These are phyloP conservation scores for Holacanthus passer DNA, from an alignment of 2,113 vertebrate species.

Conservation along the genomic window DNA sequence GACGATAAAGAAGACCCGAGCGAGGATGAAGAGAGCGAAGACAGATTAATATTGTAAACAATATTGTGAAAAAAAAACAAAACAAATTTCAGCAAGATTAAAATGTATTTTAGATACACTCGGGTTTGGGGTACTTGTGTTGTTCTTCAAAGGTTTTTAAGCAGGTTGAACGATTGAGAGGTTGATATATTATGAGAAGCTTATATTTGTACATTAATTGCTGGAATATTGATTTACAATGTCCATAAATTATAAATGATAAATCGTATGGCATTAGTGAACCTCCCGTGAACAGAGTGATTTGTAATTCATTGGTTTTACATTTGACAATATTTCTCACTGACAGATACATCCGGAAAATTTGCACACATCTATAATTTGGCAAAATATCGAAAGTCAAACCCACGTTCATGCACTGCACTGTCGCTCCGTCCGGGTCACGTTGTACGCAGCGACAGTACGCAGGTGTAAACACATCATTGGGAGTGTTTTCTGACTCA, in stretches of 20 bases:
- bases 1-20: constrained; percentile 61
- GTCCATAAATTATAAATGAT: constrained; percentile 26
- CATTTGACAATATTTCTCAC: constrained; percentile 6
- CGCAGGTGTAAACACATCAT: constrained; percentile 27
- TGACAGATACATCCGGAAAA: constrained; percentile 13
- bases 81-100: constrained; percentile 93
- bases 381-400: neutral
- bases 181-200: constrained; percentile 3
- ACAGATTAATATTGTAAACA: constrained; percentile 79
- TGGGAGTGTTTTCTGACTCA: constrained; percentile 27
- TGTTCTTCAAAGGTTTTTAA: constrained; percentile 75
- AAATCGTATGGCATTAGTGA: neutral
- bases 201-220: constrained; percentile 48
- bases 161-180: constrained; percentile 10
- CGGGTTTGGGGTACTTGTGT: constrained; percentile 86
- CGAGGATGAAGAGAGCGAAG: constrained; percentile 76
- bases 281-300: constrained; percentile 8
- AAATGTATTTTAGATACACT: constrained; percentile 98
- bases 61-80: constrained; percentile 83
- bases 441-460: constrained; percentile 5
- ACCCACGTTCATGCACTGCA: constrained; percentile 14
- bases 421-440: constrained; percentile 19
- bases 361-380: constrained; percentile 19
- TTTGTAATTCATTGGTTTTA: constrained; percentile 19
- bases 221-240: constrained; percentile 22